A percentile compares a stretch with the other conserved stretches of the same genome.
These are phyloP conservation scores for Xyrauchen texanus DNA, from an alignment of 2,113 vertebrate genomes.

Conservation along the genomic window DNA sequence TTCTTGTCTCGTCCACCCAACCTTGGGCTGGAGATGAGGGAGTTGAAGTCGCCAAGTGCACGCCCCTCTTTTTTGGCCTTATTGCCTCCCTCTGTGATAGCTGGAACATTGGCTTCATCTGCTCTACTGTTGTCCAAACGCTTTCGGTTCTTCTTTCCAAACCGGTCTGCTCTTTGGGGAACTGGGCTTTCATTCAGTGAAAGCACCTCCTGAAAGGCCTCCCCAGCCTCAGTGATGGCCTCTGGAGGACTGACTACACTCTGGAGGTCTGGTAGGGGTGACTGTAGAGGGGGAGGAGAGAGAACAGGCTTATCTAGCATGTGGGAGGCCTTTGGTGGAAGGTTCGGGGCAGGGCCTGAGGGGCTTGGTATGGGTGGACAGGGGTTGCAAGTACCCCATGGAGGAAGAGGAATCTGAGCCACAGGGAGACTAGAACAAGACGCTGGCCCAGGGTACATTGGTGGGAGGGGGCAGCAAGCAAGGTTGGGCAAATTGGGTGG, in stretches of 20 bases:
- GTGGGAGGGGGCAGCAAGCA: conserved; percentile 86
- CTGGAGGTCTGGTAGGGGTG: conserved; percentile 77
- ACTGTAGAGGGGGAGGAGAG: conserved; percentile 75
- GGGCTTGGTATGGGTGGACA: conserved; percentile 84
- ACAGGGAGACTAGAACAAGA: conserved; percentile 86
- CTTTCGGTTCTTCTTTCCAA: conserved; percentile 91
- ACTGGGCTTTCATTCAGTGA: conserved; percentile 89
- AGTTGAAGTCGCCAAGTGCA: conserved; percentile 90
- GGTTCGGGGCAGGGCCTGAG: conserved; percentile 74
- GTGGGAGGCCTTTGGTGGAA: conserved; percentile 79
- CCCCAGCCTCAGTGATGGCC: conserved; percentile 83
- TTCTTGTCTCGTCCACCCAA: conserved; percentile 91
- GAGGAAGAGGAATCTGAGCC: conserved; percentile 88
- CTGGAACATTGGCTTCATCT: conserved; percentile 85
- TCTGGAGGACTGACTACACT: conserved; percentile 81
- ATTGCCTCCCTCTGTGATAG: conserved; percentile 84
- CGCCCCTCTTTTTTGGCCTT: conserved; percentile 91
- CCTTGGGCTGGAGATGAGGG: conserved; percentile 90
- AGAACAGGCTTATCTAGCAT: conserved; percentile 84
- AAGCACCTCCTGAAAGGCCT: conserved; percentile 91
- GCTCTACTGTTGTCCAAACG: conserved; percentile 86
- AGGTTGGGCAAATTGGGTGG: conserved; percentile 80
- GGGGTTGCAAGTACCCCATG: conserved; percentile 87
- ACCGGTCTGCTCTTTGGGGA: conserved; percentile 87
- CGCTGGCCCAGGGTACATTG: conserved; percentile 87